A percentile compares a stretch with the other conserved stretches of the same genome.
Evolutionary conservation across 2,113 vertebrate species (phyloP).

Genomic region (Pollachius pollachius): DNA sequence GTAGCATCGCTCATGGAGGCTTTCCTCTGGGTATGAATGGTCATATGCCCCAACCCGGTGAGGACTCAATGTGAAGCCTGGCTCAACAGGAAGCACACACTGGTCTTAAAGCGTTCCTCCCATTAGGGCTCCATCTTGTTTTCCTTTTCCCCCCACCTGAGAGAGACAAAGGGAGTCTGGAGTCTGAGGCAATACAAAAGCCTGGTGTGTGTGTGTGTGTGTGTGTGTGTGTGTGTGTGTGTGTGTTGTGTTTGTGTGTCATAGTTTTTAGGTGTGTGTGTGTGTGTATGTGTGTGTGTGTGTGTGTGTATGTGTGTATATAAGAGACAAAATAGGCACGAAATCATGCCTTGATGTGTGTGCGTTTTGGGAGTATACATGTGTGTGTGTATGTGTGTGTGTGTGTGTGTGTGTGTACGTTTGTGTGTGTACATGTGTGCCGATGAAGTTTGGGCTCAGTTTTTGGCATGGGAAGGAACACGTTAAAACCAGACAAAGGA

Average conservation of each 20-base stretch:
- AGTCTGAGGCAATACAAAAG: slow-evolving; percentile 56
- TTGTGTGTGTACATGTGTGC: background rate
- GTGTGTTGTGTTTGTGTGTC: background rate
- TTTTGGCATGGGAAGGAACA: slow-evolving; percentile 62
- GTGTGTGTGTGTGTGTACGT: background rate
- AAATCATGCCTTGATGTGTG: background rate
- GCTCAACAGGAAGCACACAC: background rate
- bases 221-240: background rate
- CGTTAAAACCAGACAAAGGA: background rate
- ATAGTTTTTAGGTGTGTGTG: slow-evolving; percentile 3
- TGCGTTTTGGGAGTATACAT: background rate
- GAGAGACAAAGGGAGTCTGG: slow-evolving; percentile 46
- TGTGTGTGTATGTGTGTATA: no score
- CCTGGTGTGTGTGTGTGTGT: background rate
- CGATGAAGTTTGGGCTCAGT: background rate
- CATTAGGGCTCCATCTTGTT: slow-evolving; percentile 46
- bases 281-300: background rate
- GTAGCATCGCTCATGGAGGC: no score
- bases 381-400: background rate
- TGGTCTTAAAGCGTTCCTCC: slow-evolving; percentile 31
- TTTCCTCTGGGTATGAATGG: no score
- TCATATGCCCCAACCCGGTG: no score
- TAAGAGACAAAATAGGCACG: no score
- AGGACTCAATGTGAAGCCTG: no score
- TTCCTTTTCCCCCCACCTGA: slow-evolving; percentile 46